Evolutionary conservation across 1,140 invertebrate species (phyloP), one percentile per base, ranked within the genome.

Genomic region (Aradophagus sp.): DNA sequence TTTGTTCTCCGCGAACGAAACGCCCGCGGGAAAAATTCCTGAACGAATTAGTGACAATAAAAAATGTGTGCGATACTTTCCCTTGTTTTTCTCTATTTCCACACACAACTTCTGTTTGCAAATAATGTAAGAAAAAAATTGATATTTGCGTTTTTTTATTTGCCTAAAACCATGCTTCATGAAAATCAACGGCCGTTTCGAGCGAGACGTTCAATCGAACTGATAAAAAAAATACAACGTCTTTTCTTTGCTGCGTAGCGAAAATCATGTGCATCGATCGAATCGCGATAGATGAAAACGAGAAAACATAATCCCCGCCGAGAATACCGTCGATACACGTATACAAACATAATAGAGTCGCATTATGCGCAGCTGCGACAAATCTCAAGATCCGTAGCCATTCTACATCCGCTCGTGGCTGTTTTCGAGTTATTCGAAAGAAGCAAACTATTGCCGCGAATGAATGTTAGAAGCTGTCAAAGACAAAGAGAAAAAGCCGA

Each of bases 221-320:
- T n/a, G n/a, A n/a, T n/a, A n/a, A n/a, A n/a, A n/a, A n/a, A n/a
- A n/a, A n/a, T n/a, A n/a, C n/a, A n/a, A n/a, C n/a, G n/a, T n/a
- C n/a, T n/a, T n/a, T n/a, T n/a, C n/a, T n/a, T n/a, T n/a, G n/a
- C n/a, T n/a, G n/a, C n/a, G n/a, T n/a, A n/a, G n/a, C n/a, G 38
- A n/a, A 13, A 41, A 55, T 61, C 56, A 66, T 72, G 59, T 55
- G 55, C 41, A 66, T 65, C 47, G 34, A 48, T 55, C 53, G 52
- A 47, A 58, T 14, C 47, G 38, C 42, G 41, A 50, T 58, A 61
- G 55, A 66, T 66, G 56, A 67, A 67, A 62, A 62, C 36, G 36
- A 34, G 53, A 48, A 72, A 36, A 56, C 48, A 59, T 41, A n/a
- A n/a, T n/a, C n/a, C 14, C 48, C 56, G 36, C 61, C 61, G 56